Evolutionary conservation across 2,113 vertebrate species (phyloP), one percentile per base, ranked within the genome.

Genomic region (Electrona antarctica): DNA sequence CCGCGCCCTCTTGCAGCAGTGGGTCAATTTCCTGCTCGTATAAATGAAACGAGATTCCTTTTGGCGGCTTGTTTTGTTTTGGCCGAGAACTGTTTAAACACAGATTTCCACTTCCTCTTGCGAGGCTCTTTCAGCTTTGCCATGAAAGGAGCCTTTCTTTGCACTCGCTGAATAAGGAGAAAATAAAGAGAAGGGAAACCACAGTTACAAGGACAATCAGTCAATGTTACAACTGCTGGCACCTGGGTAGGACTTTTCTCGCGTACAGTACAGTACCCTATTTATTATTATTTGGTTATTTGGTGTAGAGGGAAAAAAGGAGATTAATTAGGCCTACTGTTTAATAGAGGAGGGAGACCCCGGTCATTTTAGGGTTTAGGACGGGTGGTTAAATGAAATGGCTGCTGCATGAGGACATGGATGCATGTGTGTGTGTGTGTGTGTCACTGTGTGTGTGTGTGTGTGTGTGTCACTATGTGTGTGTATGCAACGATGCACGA

Each of bases 111-210:
- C 71, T 50, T 77, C 50, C 55, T 64, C 84, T 41, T 64, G 46
- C 73, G 57, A 72, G 81, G 64, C 70, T 80, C 72, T 56, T 60
- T 69, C 68, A 74, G 52, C 63, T 8, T 63, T 6, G 52, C 62
- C 52, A 78, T 86, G 84, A 86, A 83, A 73, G 81, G 69, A 15
- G 51, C 84, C 69, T 83, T 86, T 86, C 84, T 86, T 83, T 58
- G 48, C 47, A 56, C 67, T 77, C 21, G 48, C 11, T 81, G 74
- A 81, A 83, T 74, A 69, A 50, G 48, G 33, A 60, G 41, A 45
- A 72, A 70, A 76, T 67, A 82, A 77, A 79, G 66, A 66, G 11
- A 69, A 60, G 48, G 10, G 65, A 60, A 66, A 73, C 76, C 69
- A 8, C 69, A 86, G 79, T 73, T 76, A 76, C 76, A 63, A 75